These are phyloP conservation scores for Eulithis testata DNA, from an alignment of 2,888 invertebrate species.

Conservation along the genomic window DNA sequence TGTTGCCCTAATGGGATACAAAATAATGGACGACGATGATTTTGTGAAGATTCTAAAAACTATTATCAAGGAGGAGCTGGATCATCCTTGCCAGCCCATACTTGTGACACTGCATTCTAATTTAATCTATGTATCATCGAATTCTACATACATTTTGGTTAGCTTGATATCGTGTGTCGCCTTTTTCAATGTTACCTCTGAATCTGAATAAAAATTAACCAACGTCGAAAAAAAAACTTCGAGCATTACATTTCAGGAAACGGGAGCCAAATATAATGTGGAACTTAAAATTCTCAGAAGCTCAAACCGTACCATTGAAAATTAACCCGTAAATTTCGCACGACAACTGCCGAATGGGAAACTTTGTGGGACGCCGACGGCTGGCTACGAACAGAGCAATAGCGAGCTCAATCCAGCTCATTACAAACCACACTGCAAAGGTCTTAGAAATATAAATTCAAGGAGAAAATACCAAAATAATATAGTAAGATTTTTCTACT, in stretches of 20 bases:
- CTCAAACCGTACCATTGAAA: constrained; percentile 78
- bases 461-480: not conserved
- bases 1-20: too few relatives aligned
- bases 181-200: not conserved
- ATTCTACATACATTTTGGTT: too few relatives aligned
- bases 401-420: constrained; percentile 65
- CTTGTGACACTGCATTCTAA: too few relatives aligned
- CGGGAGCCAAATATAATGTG: constrained; percentile 61
- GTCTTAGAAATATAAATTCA: constrained; percentile 25
- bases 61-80: too few relatives aligned
- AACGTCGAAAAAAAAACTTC: constrained; percentile 34
- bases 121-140: too few relatives aligned
- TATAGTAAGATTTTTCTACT: too few relatives aligned
- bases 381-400: constrained; percentile 59
- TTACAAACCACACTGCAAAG: constrained; percentile 60
- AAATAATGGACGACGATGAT: too few relatives aligned
- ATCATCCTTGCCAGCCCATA: too few relatives aligned
- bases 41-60: too few relatives aligned
- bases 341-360: constrained; percentile 80
- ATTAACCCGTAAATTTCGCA: constrained; percentile 83
- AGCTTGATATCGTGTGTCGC: too few relatives aligned
- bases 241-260: constrained; percentile 24
- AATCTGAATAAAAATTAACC: constrained; percentile 7
- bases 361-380: constrained; percentile 80
- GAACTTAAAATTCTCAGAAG: constrained; percentile 73